Base-by-base conservation (phyloP, 2,888 invertebrate genomes). In the Dusona sp. region DNA sequence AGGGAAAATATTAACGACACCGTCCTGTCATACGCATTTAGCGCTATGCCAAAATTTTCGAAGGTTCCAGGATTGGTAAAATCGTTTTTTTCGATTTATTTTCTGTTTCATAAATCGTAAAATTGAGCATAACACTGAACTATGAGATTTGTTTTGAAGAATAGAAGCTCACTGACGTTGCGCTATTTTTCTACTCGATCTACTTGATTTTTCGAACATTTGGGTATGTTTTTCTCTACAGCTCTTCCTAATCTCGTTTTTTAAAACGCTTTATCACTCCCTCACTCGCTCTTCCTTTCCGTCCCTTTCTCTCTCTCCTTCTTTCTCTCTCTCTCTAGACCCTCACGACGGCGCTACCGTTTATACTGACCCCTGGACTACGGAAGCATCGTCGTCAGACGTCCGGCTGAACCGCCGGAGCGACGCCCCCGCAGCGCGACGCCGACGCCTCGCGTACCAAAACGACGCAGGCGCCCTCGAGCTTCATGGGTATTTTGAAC, bases 351-450 rank as follows among this genome's bases (percentile, higher is more conserved):
- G 90, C 89, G 84, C 75, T 90, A 90, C 90, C 92, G 91, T 89
- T 92, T 90, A 90, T 90, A 92, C 93, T 93, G 91, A 90, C 90
- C 84, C 84, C 90, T 90, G 90, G 90, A 90, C 90, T 91, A 89
- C 90, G 88, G 75, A 84, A 87, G 81, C 82, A 79, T 65, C 82
- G 79, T 79, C 84, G 86, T 82, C 81, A 84, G 90, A 91, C 90
- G 90, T 89, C 89, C 90, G 89, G 89, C 89, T 90, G 91, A 90
- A 90, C 90, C 90, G 90, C 89, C 91, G 91, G 91, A 91, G 89
- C 92, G 93, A 93, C 93, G 93, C 92, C 92, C 92, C 93, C 92
- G 90, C 88, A 90, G 89, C 90, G 87, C 88, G 90, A 91, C 91
- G 91, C 90, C 93, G 92, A 92, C 92, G 92, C 92, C 89, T 89